A percentile compares a stretch with the other conserved stretches of the same genome.
Conservation (phyloP, 2,113 vertebrate genomes). For the Phyllostomus hastatus region DNA sequence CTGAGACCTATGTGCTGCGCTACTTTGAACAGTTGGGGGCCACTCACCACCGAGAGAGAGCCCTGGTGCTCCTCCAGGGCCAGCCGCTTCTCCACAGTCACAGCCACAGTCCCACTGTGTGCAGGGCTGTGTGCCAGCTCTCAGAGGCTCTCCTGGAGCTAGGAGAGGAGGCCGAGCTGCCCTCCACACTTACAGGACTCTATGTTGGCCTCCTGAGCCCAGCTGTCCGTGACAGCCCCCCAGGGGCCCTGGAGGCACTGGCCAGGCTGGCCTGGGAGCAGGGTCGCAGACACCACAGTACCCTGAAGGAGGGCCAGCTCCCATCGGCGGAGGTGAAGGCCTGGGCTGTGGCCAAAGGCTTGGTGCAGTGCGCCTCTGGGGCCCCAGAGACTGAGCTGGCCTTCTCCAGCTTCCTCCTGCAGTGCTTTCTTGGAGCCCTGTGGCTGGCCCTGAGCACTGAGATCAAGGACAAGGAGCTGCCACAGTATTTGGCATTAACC, state of each 20-base stretch:
- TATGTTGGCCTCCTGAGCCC: conserved; percentile 81
- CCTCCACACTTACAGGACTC: conserved; percentile 87
- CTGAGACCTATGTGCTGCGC: conserved; percentile 80
- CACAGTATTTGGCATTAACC: conserved; percentile 80
- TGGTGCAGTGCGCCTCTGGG: conserved; percentile 71
- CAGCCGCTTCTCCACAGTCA: conserved; percentile 83
- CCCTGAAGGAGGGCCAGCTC: conserved; percentile 59
- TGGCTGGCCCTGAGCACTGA: conserved; percentile 84
- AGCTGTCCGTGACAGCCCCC: not conserved
- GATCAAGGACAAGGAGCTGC: conserved; percentile 83
- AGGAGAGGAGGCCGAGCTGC: conserved; percentile 71
- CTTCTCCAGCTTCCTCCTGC: conserved; percentile 85
- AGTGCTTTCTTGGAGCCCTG: conserved; percentile 88
- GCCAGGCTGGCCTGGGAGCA: conserved; percentile 87
- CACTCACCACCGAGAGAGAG: not conserved
- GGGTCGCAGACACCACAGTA: conserved; percentile 80
- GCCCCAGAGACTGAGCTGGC: conserved; percentile 37
- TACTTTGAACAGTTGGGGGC: conserved; percentile 79
- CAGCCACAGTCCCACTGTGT: conserved; percentile 88
- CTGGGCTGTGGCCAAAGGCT: conserved; percentile 80
- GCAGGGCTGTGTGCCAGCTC: conserved; percentile 84
- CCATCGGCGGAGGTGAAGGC: conserved; percentile 72
- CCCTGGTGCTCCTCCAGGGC: conserved; percentile 75
- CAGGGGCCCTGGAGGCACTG: conserved; percentile 72
- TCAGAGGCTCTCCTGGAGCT: conserved; percentile 73